Evolutionary conservation across 1,140 invertebrate species (phyloP).

Genomic region (Saccostrea echinata): DNA sequence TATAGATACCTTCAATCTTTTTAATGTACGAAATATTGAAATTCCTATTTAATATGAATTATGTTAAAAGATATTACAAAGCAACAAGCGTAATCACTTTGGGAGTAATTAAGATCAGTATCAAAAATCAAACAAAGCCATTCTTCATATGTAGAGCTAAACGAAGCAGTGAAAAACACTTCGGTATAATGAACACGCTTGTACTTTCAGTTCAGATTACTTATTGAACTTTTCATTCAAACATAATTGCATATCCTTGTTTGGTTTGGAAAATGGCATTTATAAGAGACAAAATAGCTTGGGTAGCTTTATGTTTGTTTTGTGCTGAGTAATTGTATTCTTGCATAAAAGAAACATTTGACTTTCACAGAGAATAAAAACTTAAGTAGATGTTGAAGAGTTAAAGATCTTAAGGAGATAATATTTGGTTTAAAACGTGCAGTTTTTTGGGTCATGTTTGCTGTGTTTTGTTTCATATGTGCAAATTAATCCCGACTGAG

Average conservation of each 20-base stretch:
- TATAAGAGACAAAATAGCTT: neutral
- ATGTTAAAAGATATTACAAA: neutral
- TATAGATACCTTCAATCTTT: too few relatives aligned
- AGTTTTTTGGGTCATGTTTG: neutral
- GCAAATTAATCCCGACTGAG: neutral
- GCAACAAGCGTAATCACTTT: neutral
- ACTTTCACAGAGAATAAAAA: slow-evolving; percentile 9
- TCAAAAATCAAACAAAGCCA: neutral
- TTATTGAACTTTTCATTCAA: neutral
- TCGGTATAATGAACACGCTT: neutral
- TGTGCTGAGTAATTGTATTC: neutral
- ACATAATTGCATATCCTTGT: neutral
- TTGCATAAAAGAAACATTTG: neutral
- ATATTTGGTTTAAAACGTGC: neutral
- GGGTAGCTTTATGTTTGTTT: neutral
- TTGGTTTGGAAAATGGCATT: neutral
- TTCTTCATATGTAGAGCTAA: neutral
- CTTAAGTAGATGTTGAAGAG: neutral
- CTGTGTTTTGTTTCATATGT: too few relatives aligned
- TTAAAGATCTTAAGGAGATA: neutral
- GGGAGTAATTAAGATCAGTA: neutral
- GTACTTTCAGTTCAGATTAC: neutral
- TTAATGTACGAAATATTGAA: too few relatives aligned
- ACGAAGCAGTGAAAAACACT: neutral
- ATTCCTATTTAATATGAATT: too few relatives aligned